phyloP scores from a whole-genome alignment of 2,797 vertebrate species.

The Spinus olivaceus region DNA sequence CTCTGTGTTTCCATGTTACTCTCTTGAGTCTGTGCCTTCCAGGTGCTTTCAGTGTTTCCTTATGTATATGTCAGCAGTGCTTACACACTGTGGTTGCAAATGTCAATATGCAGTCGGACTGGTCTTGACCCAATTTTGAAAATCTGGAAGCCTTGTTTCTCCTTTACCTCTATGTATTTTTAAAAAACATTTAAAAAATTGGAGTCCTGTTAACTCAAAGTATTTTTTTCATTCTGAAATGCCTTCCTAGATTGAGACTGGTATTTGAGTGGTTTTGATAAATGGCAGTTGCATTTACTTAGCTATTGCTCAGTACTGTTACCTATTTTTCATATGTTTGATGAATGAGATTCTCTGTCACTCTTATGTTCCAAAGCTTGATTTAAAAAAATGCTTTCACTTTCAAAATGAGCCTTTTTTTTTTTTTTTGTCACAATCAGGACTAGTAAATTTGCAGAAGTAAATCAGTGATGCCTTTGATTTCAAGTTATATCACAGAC shows the following conservation, averaged over 20 bases:
- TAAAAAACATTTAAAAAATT: not conserved
- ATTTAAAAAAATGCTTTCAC: not conserved
- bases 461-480: not conserved
- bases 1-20: not conserved
- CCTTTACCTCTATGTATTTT: not conserved
- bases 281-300: not conserved
- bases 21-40: not conserved
- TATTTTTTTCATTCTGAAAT: not conserved
- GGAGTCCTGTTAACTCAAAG: not conserved
- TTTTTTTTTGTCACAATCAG: not conserved
- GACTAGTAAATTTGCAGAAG: not conserved
- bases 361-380: not conserved
- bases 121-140: not conserved
- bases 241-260: not conserved
- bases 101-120: not conserved
- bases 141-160: not conserved
- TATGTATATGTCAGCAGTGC: not conserved
- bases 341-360: not conserved
- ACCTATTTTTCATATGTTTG: not conserved
- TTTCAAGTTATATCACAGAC: not conserved
- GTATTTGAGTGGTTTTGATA: not conserved
- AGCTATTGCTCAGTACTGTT: not conserved
- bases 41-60: not conserved
- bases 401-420: not conserved
- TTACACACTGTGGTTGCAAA: not conserved